Conservation (phyloP, 2,113 vertebrate species). For the Bos taurus region DNA sequence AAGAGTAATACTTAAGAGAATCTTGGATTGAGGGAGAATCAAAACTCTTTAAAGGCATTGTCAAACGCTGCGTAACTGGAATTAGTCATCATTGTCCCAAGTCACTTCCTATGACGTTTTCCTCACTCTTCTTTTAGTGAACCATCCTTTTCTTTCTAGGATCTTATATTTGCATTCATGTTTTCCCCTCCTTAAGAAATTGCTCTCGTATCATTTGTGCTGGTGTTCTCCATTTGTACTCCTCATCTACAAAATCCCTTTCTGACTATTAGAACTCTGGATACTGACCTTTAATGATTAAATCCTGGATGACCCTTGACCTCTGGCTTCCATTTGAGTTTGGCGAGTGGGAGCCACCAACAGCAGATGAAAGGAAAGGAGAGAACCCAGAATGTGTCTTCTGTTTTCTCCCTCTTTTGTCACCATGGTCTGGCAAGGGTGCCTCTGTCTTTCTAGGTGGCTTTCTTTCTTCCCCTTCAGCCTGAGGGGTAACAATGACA, state of each 20-base stretch:
- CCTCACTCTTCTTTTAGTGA: background rate
- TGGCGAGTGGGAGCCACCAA: background rate
- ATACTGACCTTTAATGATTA: background rate
- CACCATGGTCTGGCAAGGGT: background rate
- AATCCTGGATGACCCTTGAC: fast-evolving
- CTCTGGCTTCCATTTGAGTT: background rate
- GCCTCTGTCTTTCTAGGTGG: background rate
- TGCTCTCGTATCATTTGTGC: background rate
- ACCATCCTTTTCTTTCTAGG: background rate
- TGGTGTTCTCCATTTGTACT: background rate
- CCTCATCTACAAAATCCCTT: background rate
- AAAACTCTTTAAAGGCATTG: background rate
- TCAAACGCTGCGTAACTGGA: fast-evolving
- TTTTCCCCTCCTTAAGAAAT: background rate
- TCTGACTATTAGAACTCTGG: background rate
- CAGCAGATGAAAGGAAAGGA: background rate
- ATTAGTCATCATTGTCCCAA: background rate
- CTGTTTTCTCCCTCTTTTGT: background rate
- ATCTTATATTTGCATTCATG: background rate
- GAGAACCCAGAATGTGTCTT: background rate
- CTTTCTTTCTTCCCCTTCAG: background rate
- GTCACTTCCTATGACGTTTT: background rate
- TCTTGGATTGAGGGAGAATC: background rate
- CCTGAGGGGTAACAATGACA: background rate
- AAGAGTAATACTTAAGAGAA: background rate